These are phyloP conservation scores for Leptatherina wallacei DNA, from an alignment of 2,797 vertebrate species.

Conservation along the genomic window DNA sequence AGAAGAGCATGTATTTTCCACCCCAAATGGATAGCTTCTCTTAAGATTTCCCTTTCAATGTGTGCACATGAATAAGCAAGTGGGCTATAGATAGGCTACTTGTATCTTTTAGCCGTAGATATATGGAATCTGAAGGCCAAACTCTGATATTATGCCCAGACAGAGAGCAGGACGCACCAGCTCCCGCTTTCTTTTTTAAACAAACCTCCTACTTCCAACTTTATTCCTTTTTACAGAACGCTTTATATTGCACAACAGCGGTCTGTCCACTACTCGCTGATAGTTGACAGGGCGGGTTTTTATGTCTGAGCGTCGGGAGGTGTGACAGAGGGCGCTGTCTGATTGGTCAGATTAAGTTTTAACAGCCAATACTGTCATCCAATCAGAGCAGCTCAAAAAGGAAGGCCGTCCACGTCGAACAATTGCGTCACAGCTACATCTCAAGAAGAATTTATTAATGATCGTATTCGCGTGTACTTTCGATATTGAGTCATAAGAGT, in stretches of 20 bases:
- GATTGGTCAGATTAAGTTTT: slow-evolving; percentile 64
- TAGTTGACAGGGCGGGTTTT: slow-evolving; percentile 47
- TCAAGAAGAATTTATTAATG: slow-evolving; percentile 32
- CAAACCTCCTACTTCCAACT: slow-evolving; percentile 5
- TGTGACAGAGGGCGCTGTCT: slow-evolving; percentile 71
- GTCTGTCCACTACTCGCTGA: slow-evolving; percentile 48
- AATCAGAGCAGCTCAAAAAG: slow-evolving; percentile 45
- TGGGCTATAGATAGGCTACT: not conserved
- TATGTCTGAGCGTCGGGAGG: slow-evolving; percentile 74
- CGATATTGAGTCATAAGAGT: not conserved
- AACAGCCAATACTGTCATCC: slow-evolving; percentile 64
- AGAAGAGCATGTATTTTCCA: not conserved
- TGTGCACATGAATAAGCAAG: not conserved
- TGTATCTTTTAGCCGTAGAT: slow-evolving; percentile 29
- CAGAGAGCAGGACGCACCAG: not conserved
- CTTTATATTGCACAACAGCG: slow-evolving; percentile 43
- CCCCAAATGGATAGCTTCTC: not conserved
- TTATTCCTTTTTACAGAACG: not conserved
- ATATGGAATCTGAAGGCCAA: slow-evolving; percentile 25
- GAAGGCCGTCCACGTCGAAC: slow-evolving; percentile 35
- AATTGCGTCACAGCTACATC: slow-evolving; percentile 53
- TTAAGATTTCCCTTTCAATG: not conserved
- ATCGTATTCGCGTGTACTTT: slow-evolving; percentile 37
- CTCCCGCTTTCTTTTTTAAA: slow-evolving; percentile 1
- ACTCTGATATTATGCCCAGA: slow-evolving; percentile 49